Evolutionary conservation across 2,113 vertebrate species (phyloP).

Genomic region (Stomatorhinus ivindoensis): DNA sequence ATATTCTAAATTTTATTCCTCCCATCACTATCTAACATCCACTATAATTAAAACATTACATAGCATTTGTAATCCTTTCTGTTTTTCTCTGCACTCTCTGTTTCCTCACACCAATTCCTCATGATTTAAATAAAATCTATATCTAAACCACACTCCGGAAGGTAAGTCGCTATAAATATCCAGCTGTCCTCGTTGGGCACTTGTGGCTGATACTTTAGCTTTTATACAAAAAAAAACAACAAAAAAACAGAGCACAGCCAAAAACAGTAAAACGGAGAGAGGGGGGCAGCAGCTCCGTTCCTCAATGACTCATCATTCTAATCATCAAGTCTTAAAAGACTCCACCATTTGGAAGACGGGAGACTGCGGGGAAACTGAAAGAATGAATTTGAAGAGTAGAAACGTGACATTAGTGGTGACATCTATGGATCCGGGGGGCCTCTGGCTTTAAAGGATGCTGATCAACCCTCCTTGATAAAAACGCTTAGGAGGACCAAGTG

Average conservation of each 20-base stretch:
- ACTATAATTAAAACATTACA: background rate
- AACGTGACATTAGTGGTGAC: background rate
- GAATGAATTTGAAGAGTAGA: background rate
- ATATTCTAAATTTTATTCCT: background rate
- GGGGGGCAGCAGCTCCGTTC: background rate
- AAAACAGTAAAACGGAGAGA: background rate
- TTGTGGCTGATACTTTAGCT: background rate
- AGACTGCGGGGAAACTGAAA: background rate
- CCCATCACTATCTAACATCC: background rate
- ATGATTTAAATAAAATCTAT: background rate
- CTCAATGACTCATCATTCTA: background rate
- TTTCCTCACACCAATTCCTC: background rate
- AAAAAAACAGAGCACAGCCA: too few species aligned
- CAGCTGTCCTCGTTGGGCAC: background rate
- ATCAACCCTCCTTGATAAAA: background rate
- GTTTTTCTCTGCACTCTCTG: background rate
- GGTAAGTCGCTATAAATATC: slow-evolving; percentile 5
- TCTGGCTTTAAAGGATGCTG: background rate
- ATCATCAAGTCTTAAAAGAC: background rate
- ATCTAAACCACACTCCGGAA: background rate
- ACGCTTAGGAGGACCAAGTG: background rate
- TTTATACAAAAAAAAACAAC: background rate
- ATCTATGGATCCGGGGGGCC: background rate
- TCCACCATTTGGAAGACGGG: background rate
- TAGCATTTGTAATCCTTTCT: background rate